These are phyloP conservation scores for Clarias laeviceps DNA, from an alignment of 2,797 vertebrate species.

Conservation along the genomic window DNA sequence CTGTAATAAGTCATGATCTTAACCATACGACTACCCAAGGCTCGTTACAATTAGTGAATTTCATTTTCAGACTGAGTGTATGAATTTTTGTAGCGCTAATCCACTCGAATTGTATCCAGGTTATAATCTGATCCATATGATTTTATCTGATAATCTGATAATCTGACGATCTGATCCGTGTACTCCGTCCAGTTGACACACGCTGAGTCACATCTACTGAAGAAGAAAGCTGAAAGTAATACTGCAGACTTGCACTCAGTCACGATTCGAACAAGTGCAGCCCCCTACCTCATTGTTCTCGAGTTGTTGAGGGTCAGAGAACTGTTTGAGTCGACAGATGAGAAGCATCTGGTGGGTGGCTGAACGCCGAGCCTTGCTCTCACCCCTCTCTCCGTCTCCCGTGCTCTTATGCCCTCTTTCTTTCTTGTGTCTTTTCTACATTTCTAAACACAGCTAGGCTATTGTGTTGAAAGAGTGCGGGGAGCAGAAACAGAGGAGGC, in stretches of 20 bases:
- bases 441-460: neutral
- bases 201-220: neutral
- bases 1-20: too few relatives aligned
- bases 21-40: too few relatives aligned
- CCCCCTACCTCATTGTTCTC: neutral
- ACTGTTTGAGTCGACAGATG: neutral
- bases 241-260: neutral
- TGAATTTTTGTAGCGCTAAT: neutral
- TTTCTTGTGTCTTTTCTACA: slow-evolving; percentile 21
- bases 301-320: neutral
- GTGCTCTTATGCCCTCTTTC: slow-evolving; percentile 1
- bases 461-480: slow-evolving; percentile 38
- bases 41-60: too few relatives aligned
- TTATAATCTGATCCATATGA: neutral
- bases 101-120: neutral
- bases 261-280: neutral
- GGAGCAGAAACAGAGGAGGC: neutral
- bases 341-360: neutral
- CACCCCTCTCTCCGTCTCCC: neutral
- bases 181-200: neutral
- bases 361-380: slow-evolving; percentile 32
- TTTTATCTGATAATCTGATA: neutral
- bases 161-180: neutral
- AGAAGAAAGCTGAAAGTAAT: neutral
- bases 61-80: too few relatives aligned